Conservation (phyloP, 1,140 invertebrate species). For the Zaprionus capensis region DNA sequence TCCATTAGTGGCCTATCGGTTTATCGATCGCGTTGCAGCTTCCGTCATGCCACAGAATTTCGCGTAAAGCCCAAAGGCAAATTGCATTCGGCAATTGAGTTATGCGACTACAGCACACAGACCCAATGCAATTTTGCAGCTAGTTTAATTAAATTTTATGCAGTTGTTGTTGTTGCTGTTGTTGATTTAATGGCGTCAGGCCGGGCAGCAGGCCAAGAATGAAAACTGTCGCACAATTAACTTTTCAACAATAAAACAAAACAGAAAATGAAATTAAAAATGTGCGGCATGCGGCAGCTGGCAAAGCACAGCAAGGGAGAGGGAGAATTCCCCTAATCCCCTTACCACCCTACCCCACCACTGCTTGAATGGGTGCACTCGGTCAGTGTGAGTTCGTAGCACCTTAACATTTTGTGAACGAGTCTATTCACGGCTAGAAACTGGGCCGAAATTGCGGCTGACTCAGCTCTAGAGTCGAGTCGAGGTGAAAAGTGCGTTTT, state of each 20-base stretch:
- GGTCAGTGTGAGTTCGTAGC: slow-evolving; percentile 58
- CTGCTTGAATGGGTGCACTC: slow-evolving; percentile 22
- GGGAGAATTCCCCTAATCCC: background rate
- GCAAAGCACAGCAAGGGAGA: background rate
- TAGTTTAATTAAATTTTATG: slow-evolving; percentile 48
- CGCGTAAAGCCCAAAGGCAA: slow-evolving; percentile 23
- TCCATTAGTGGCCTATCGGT: background rate
- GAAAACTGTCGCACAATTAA: slow-evolving; percentile 36
- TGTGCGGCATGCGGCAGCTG: slow-evolving; percentile 47
- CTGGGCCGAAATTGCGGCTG: slow-evolving; percentile 32
- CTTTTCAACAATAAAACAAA: slow-evolving; percentile 41
- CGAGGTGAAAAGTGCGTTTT: slow-evolving; percentile 55
- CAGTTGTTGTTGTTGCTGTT: slow-evolving; percentile 1
- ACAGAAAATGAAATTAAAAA: slow-evolving; percentile 13
- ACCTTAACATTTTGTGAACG: slow-evolving; percentile 55
- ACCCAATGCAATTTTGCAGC: slow-evolving; percentile 39
- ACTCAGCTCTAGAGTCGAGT: slow-evolving; percentile 24
- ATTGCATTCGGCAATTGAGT: slow-evolving; percentile 39
- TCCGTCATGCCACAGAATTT: slow-evolving; percentile 13
- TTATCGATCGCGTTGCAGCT: slow-evolving; percentile 2
- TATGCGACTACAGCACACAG: slow-evolving; percentile 24
- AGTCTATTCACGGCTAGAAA: slow-evolving; percentile 23
- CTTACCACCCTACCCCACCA: background rate
- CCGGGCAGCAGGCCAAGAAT: slow-evolving; percentile 28
- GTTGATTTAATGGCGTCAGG: slow-evolving; percentile 18